Base-by-base conservation (phyloP, 2,888 invertebrate species). In the Philaethria dido region DNA sequence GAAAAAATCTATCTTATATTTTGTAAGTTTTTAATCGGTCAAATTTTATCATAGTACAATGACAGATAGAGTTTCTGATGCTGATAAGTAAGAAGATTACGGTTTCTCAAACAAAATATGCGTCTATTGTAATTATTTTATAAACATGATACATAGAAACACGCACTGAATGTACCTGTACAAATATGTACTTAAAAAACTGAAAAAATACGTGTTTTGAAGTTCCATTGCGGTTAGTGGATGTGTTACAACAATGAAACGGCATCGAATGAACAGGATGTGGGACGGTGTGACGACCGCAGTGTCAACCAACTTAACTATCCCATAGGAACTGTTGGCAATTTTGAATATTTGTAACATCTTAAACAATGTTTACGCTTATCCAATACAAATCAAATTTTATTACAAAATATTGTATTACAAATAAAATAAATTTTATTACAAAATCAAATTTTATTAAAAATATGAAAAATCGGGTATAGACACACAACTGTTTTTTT, bases 231-330 rank as follows among this genome's bases (percentile, higher is more conserved):
- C 72, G 72, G 73, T 70, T 72, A 54, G 70, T 68, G 72, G 67
- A 57, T 69, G 52, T 67, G 73, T 69, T 71, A 80, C 78, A 81
- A 86, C 84, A 87, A 85, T 83, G 80, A 83, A 80, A 81, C 74
- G 77, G 79, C 80, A 78, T 81, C 78, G 73, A 75, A 75, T 78
- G 79, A 80, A 86, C 87, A 88, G 88, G 88, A 88, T 88, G 84
- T 81, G 78, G 80, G 78, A 76, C 79, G 81, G 87, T 80, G 84
- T 87, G 86, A 77, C 87, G 87, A 86, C 86, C 81, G 75, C 79
- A 71, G 72, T 82, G 82, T 75, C 85, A 83, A 84, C 85, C 81
- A 85, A 86, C 86, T 83, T 79, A 73, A 68, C 69, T 73, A 77
- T 77, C 82, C 77, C 76, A 74, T 72, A 73, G 77, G 74, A 75